These are phyloP conservation scores for Hypomecis atomaria DNA, from an alignment of 2,888 invertebrate genomes.

Conservation along the genomic window DNA sequence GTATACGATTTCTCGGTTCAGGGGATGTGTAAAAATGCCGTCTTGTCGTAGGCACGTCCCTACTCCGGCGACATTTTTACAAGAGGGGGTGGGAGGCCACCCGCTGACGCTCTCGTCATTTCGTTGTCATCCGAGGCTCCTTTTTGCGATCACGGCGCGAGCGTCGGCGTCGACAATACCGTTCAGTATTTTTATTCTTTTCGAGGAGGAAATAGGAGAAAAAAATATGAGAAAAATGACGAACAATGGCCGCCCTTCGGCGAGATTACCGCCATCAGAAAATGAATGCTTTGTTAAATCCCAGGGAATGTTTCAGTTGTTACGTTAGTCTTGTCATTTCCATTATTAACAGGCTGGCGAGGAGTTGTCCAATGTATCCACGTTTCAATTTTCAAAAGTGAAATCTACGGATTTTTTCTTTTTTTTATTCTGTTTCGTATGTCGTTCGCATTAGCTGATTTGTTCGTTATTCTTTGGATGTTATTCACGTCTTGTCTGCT, in stretches of 20 bases:
- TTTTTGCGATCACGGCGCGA: slow-evolving; percentile 79
- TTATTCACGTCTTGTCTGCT: neutral
- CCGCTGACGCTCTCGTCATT: slow-evolving; percentile 78
- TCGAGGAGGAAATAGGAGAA: slow-evolving; percentile 75
- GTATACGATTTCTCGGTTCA: slow-evolving; percentile 66
- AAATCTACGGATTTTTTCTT: slow-evolving; percentile 40
- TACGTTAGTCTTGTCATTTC: slow-evolving; percentile 80
- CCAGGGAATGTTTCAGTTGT: slow-evolving; percentile 78
- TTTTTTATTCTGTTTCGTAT: slow-evolving; percentile 42
- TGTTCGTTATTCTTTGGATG: slow-evolving; percentile 13
- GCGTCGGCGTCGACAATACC: slow-evolving; percentile 81
- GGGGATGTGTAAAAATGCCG: slow-evolving; percentile 77
- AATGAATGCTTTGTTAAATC: slow-evolving; percentile 83
- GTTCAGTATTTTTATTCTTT: slow-evolving; percentile 77
- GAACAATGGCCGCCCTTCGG: slow-evolving; percentile 82
- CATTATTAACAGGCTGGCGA: slow-evolving; percentile 66
- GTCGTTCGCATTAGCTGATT: slow-evolving; percentile 24
- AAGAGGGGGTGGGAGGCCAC: slow-evolving; percentile 61
- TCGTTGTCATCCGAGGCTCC: slow-evolving; percentile 80
- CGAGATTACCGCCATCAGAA: slow-evolving; percentile 83
- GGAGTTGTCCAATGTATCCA: slow-evolving; percentile 62
- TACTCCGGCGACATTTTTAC: slow-evolving; percentile 79
- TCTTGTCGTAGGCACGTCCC: slow-evolving; percentile 78
- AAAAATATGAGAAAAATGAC: slow-evolving; percentile 75
- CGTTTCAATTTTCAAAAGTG: slow-evolving; percentile 62